Conservation (phyloP, 2,888 invertebrate genomes). For the Aelia acuminata region DNA sequence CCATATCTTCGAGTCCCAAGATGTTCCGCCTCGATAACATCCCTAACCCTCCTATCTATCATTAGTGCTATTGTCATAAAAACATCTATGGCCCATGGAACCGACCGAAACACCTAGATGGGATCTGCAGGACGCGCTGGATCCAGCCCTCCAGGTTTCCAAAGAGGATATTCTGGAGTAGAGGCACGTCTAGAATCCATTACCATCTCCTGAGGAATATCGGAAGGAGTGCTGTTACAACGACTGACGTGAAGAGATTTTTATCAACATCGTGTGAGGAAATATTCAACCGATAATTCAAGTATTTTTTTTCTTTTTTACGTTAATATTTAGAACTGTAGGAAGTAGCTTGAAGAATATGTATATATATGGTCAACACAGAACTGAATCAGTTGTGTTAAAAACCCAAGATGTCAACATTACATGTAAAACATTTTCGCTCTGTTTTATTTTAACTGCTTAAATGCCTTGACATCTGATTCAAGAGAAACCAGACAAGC, state of each 20-base stretch:
- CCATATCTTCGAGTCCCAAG: constrained; percentile 10
- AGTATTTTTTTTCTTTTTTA: not conserved
- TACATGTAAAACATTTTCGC: too few relatives aligned
- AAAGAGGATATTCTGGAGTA: constrained; percentile 1
- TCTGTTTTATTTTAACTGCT: too few relatives aligned
- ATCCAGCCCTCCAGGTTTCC: not conserved
- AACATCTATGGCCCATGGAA: not conserved
- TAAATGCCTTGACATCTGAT: too few relatives aligned
- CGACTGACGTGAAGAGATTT: not conserved
- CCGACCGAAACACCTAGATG: not conserved
- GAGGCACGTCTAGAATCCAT: constrained; percentile 1
- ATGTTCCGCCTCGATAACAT: not conserved
- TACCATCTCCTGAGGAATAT: not conserved
- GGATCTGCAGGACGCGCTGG: not conserved
- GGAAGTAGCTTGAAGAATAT: not conserved
- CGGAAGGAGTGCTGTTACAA: not conserved
- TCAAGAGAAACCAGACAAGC: too few relatives aligned
- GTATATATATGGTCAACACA: too few relatives aligned
- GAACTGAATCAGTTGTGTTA: too few relatives aligned
- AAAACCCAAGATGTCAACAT: too few relatives aligned
- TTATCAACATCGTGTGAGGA: not conserved
- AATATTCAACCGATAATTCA: not conserved
- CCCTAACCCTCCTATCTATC: constrained; percentile 1
- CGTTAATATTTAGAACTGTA: not conserved
- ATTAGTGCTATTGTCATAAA: constrained; percentile 31